phyloP scores from a whole-genome alignment of 2,797 vertebrate genomes.

The Sarcoramphus papa region DNA sequence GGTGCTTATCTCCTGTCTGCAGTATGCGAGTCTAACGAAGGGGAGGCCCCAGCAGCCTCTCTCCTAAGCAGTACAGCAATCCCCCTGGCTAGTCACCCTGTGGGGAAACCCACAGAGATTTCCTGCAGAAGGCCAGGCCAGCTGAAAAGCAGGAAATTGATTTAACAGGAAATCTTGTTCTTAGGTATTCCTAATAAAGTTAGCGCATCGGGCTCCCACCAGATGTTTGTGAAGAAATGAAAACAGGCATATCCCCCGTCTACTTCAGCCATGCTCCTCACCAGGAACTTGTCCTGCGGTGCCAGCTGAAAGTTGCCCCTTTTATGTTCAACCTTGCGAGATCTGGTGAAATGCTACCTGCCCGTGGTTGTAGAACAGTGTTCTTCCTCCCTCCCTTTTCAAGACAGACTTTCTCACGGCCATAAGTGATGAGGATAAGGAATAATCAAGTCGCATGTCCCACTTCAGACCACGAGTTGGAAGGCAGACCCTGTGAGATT shows the following conservation, averaged over 20 bases:
- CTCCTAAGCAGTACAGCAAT: not conserved
- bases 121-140: not conserved
- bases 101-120: not conserved
- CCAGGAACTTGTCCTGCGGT: not conserved
- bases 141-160: not conserved
- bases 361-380: rapidly evolving
- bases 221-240: not conserved
- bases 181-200: not conserved
- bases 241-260: not conserved
- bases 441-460: rapidly evolving
- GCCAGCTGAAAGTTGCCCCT: not conserved
- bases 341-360: not conserved
- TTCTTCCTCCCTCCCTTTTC: not conserved
- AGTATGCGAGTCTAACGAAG: rapidly evolving
- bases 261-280: not conserved
- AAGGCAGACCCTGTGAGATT: not conserved
- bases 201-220: not conserved
- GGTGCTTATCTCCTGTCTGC: not conserved
- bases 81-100: rapidly evolving
- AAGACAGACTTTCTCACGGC: not conserved
- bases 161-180: not conserved
- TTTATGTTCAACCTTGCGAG: not conserved
- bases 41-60: not conserved
- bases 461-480: not conserved
- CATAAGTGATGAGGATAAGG: rapidly evolving